These are phyloP conservation scores for Pagrus major DNA, from an alignment of 2,113 vertebrate genomes.

Conservation along the genomic window DNA sequence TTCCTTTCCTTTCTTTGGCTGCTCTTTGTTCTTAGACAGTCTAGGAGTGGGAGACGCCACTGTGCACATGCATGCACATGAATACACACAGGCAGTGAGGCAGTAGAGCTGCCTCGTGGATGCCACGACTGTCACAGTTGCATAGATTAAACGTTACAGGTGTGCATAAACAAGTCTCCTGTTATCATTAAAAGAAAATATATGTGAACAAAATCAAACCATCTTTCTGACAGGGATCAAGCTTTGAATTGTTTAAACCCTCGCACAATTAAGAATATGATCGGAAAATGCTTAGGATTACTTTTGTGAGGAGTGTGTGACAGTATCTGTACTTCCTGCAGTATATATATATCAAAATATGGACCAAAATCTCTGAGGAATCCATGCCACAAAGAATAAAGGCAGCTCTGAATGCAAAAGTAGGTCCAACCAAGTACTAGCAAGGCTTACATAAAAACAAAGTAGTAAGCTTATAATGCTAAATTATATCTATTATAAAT, in stretches of 20 bases:
- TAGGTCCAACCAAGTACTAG: too few species aligned
- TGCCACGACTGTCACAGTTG: not conserved
- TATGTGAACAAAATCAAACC: not conserved
- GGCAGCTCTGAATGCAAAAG: too few species aligned
- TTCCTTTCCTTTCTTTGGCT: constrained; percentile 27
- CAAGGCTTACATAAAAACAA: too few species aligned
- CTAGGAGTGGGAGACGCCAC: constrained; percentile 1
- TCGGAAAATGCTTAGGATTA: not conserved
- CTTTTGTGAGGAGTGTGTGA: not conserved
- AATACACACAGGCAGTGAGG: not conserved
- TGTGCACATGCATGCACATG: not conserved
- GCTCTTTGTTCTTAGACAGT: constrained; percentile 54
- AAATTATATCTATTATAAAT: constrained; percentile 16
- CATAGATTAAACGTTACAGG: not conserved
- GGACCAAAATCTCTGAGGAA: too few species aligned
- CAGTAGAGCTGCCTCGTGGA: not conserved
- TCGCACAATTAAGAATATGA: not conserved
- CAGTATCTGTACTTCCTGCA: not conserved
- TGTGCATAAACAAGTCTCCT: not conserved
- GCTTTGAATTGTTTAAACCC: not conserved
- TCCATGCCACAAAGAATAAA: too few species aligned
- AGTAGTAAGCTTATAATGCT: too few species aligned
- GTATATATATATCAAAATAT: too few species aligned
- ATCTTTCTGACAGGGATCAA: not conserved
- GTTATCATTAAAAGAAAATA: not conserved